Conservation (phyloP, 2,113 vertebrate species). For the Plecturocebus donacophilus region DNA sequence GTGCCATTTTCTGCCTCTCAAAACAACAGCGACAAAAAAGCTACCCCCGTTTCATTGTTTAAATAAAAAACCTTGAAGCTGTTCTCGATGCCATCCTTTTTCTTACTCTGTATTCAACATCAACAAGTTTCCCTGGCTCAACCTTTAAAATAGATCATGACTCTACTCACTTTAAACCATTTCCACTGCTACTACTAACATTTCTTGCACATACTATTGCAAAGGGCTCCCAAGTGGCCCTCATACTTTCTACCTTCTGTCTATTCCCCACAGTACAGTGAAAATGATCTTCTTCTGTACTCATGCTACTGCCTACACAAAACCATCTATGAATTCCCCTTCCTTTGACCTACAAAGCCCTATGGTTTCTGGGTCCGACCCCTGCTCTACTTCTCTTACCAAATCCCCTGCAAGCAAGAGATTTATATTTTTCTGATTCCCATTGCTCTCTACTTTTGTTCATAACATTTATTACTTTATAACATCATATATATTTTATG, state of each 20-base stretch:
- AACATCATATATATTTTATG: neutral
- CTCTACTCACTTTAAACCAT: neutral
- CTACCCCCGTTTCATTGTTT: neutral
- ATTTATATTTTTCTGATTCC: neutral
- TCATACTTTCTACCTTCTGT: neutral
- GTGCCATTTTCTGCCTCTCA: neutral
- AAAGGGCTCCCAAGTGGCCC: neutral
- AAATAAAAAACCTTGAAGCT: neutral
- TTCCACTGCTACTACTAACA: neutral
- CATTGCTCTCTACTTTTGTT: neutral
- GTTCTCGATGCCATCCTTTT: neutral
- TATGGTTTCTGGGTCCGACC: neutral
- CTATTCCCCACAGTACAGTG: neutral
- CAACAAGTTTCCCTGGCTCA: neutral
- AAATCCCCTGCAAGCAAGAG: no score
- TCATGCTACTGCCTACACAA: neutral
- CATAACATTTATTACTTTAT: neutral
- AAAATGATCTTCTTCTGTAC: neutral
- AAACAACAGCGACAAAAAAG: neutral
- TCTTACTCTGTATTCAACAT: neutral
- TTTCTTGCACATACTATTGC: neutral
- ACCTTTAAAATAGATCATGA: neutral
- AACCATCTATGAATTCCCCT: neutral
- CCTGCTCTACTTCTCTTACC: rapidly evolving
- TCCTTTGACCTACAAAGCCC: neutral